These are phyloP conservation scores for Anableps anableps DNA, from an alignment of 2,797 vertebrate genomes.

Conservation along the genomic window DNA sequence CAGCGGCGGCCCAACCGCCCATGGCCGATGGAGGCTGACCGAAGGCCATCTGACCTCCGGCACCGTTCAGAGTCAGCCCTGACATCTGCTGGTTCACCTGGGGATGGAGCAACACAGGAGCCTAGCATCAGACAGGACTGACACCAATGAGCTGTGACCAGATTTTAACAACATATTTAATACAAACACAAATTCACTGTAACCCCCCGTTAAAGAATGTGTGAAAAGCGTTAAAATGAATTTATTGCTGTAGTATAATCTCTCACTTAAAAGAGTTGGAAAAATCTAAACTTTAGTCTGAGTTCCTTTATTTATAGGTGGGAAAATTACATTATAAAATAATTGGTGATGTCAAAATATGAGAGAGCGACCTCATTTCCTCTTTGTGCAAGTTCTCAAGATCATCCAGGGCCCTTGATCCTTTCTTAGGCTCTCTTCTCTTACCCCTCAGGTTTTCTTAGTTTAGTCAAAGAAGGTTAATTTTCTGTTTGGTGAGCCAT, in stretches of 20 bases:
- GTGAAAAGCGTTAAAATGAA: neutral
- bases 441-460: no score
- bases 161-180: neutral
- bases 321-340: neutral
- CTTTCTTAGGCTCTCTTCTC: no score
- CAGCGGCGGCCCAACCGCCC: conserved; percentile 86
- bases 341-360: neutral
- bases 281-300: neutral
- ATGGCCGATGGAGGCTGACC: conserved; percentile 86
- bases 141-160: neutral
- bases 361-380: neutral
- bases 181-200: neutral
- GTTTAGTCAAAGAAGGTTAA: no score
- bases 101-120: conserved; percentile 10
- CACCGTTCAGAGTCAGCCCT: conserved; percentile 86
- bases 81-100: conserved; percentile 97
- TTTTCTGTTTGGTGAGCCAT: no score
- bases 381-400: neutral
- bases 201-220: neutral
- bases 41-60: conserved; percentile 82
- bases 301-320: neutral
- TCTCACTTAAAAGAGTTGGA: neutral
- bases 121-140: neutral
- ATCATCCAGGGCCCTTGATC: neutral
- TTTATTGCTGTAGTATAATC: neutral